Evolutionary conservation across 2,888 invertebrate genomes (phyloP).

Genomic region (Ornithoptera alexandrae): DNA sequence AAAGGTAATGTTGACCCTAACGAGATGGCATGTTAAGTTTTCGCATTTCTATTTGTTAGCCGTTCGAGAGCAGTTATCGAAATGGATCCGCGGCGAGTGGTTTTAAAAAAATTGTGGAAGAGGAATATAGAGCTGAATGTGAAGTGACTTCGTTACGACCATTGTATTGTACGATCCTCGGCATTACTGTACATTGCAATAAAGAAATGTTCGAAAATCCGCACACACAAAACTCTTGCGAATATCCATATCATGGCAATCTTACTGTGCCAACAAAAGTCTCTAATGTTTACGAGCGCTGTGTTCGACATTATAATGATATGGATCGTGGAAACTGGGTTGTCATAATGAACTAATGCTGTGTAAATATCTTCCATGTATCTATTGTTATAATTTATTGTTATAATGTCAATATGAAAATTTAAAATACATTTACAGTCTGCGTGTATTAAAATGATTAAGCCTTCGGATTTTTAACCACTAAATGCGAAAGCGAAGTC

Average conservation of each 20-base stretch:
- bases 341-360: constrained; percentile 19
- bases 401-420: not conserved
- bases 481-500: too few relatives aligned
- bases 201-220: not conserved
- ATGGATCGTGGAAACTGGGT: constrained; percentile 25
- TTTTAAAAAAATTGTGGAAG: constrained; percentile 4
- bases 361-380: constrained; percentile 13
- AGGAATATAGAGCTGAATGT: constrained; percentile 10
- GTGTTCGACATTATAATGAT: constrained; percentile 17
- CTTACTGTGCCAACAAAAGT: not conserved
- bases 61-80: constrained; percentile 18
- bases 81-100: constrained; percentile 9
- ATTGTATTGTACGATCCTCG: not conserved
- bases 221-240: not conserved
- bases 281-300: not conserved
- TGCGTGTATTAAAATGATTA: too few relatives aligned
- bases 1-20: constrained; percentile 4
- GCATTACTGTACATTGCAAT: not conserved
- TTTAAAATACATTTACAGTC: not conserved
- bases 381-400: not conserved
- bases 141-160: constrained; percentile 12
- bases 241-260: not conserved
- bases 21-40: not conserved
- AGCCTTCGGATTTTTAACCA: too few relatives aligned
- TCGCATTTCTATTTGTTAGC: not conserved